Percentiles rank a stretch among this genome's conserved stretches.
These are phyloP conservation scores for Cynopterus brachyotis DNA, from an alignment of 2,113 vertebrate species.

Conservation along the genomic window DNA sequence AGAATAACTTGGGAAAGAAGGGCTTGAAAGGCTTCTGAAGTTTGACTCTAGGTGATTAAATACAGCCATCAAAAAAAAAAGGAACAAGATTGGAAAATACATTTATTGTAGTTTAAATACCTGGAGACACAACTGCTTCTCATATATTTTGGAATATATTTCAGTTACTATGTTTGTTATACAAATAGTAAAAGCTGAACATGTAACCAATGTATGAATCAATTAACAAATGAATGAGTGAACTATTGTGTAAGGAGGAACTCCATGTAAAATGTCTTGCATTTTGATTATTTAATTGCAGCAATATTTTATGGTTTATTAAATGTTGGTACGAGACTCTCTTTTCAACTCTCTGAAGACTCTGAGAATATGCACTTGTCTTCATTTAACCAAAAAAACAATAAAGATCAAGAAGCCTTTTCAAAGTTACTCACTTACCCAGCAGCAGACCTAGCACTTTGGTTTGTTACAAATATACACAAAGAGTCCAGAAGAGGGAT, in stretches of 20 bases:
- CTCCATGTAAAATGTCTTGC: neutral
- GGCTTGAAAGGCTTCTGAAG: neutral
- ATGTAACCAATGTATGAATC: neutral
- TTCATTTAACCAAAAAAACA: neutral
- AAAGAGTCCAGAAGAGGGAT: neutral
- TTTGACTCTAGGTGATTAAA: neutral
- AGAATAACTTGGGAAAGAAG: neutral
- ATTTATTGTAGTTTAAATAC: neutral
- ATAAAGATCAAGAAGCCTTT: neutral
- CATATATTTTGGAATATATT: neutral
- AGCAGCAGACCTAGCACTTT: neutral
- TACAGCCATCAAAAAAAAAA: neutral
- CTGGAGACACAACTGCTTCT: neutral
- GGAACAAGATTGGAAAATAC: neutral
- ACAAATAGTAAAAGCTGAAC: neutral
- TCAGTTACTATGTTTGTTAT: neutral
- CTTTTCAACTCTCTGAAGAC: neutral
- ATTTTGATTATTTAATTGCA: neutral
- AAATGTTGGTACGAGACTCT: neutral
- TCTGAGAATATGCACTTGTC: neutral
- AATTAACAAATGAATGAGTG: neutral
- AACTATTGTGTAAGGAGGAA: neutral
- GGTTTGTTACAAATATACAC: neutral
- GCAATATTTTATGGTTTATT: neutral
- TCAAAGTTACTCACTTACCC: too few species aligned